phyloP scores from a whole-genome alignment of 1,140 invertebrate genomes.

The Macrobrachium nipponense region DNA sequence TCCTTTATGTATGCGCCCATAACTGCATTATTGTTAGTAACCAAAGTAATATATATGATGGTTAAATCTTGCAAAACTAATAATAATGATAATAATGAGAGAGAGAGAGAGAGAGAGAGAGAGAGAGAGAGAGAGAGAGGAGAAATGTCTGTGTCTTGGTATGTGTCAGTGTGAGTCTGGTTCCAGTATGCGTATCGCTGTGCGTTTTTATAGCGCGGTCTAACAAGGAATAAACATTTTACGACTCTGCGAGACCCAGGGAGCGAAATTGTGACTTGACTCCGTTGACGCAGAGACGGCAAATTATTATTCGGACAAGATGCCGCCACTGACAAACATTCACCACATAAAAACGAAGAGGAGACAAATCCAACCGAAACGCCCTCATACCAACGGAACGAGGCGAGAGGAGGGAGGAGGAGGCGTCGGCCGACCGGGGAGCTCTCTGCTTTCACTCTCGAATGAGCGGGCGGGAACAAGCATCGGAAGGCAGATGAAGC shows the following conservation, averaged over 20 bases:
- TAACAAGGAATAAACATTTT: conserved; percentile 54
- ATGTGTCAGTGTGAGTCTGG: conserved; percentile 11
- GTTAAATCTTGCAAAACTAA: background rate
- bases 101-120: conserved; percentile 24
- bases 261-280: conserved; percentile 40
- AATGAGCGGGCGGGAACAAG: no score
- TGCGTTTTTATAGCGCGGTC: conserved; percentile 43
- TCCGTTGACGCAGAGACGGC: background rate
- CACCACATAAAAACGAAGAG: no score
- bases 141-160: conserved; percentile 1
- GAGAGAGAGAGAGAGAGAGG: conserved; percentile 22
- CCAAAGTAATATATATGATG: background rate
- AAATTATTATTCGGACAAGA: conserved; percentile 25
- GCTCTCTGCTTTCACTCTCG: no score
- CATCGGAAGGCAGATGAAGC: no score
- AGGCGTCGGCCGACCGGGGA: no score
- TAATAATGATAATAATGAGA: no score
- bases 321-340: conserved; percentile 9
- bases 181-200: background rate
- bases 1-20: no score
- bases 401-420: no score
- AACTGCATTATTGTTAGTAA: no score
- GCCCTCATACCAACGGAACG: no score
- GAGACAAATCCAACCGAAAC: no score
- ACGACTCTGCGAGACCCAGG: conserved; percentile 19